phyloP scores from a whole-genome alignment of 2,113 vertebrate species.

The Oncorhynchus kisutch region DNA sequence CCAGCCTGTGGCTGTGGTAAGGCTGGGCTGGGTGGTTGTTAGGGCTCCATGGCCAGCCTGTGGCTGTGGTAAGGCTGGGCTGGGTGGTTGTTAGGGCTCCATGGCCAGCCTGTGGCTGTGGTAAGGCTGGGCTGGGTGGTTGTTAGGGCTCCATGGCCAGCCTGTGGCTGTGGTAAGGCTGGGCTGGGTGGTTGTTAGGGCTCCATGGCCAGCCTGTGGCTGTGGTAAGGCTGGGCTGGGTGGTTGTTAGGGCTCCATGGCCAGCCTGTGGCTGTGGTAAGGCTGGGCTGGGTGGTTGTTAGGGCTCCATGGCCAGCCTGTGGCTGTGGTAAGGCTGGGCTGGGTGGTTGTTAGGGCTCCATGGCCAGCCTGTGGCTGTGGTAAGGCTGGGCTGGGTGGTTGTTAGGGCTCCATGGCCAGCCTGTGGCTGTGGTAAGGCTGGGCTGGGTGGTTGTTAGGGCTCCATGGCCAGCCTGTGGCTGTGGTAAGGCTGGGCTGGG shows the following conservation, averaged over 20 bases:
- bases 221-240: slow-evolving; percentile 17
- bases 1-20: slow-evolving; percentile 29
- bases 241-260: background rate
- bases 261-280: slow-evolving; percentile 28
- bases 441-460: background rate
- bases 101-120: slow-evolving; percentile 32
- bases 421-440: slow-evolving; percentile 21
- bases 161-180: slow-evolving; percentile 21
- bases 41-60: slow-evolving; percentile 25
- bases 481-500: slow-evolving; percentile 17
- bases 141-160: slow-evolving; percentile 11
- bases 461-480: slow-evolving; percentile 25
- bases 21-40: background rate
- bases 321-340: slow-evolving; percentile 10
- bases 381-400: slow-evolving; percentile 6
- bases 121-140: slow-evolving; percentile 5
- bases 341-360: background rate
- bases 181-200: background rate
- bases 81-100: background rate
- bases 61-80: slow-evolving; percentile 9
- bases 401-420: slow-evolving; percentile 11
- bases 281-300: background rate
- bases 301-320: slow-evolving; percentile 25
- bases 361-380: slow-evolving; percentile 32
- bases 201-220: slow-evolving; percentile 25